These are phyloP conservation scores for Dorcus hopei DNA, from an alignment of 2,888 invertebrate species.

Conservation along the genomic window DNA sequence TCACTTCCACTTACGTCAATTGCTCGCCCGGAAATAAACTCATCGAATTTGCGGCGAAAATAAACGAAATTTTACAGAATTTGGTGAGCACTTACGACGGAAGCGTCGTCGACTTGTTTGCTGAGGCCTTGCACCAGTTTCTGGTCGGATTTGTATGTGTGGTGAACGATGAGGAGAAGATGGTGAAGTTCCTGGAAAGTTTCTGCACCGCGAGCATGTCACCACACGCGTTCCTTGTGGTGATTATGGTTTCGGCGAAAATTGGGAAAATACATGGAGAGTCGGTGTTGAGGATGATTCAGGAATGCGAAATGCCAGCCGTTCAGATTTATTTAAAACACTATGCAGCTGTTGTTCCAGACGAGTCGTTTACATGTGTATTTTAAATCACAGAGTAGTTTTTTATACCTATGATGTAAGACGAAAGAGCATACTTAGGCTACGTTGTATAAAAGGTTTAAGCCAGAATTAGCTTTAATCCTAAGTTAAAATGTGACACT, in stretches of 20 bases:
- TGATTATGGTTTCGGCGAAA: not conserved
- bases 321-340: not conserved
- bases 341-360: too few species aligned
- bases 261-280: not conserved
- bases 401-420: too few species aligned
- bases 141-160: not conserved
- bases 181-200: not conserved
- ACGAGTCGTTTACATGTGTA: too few species aligned
- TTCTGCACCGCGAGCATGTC: not conserved
- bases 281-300: not conserved
- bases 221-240: not conserved
- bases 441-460: too few species aligned
- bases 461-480: too few species aligned
- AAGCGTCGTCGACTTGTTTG: constrained; percentile 4
- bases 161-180: not conserved
- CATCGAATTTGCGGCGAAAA: not conserved
- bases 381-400: too few species aligned
- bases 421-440: too few species aligned
- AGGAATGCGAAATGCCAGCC: not conserved
- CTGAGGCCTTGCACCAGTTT: not conserved
- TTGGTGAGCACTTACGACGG: constrained; percentile 1
- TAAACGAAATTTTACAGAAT: constrained; percentile 1
- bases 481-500: too few species aligned
- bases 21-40: not conserved
- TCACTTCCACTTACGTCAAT: not conserved